Percentiles rank a stretch among this genome's conserved stretches.
phyloP scores from a whole-genome alignment of 2,113 vertebrate genomes.

The Sclerurus mexicanus region DNA sequence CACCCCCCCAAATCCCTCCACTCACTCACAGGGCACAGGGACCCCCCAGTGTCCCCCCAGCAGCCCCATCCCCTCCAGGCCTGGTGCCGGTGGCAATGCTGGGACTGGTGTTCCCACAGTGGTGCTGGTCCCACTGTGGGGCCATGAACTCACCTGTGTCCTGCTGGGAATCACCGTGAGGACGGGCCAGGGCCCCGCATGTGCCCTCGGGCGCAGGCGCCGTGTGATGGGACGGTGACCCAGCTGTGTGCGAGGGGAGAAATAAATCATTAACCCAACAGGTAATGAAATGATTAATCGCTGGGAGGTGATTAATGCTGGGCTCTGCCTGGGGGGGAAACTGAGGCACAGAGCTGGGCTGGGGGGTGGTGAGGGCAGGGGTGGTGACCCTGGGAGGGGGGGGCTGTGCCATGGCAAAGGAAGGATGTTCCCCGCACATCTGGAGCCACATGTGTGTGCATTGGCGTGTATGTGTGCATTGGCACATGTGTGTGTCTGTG shows the following conservation, averaged over 20 bases:
- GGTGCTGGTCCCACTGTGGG: neutral
- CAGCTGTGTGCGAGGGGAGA: neutral
- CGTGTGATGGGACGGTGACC: fast-evolving
- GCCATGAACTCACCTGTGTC: neutral
- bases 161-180: neutral
- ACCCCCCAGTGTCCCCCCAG: neutral
- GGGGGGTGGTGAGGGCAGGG: neutral
- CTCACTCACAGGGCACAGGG: neutral
- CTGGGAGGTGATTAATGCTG: neutral
- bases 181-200: neutral
- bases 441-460: neutral
- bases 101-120: neutral
- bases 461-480: neutral
- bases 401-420: neutral
- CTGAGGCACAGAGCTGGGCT: neutral
- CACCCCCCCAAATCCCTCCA: too few species aligned
- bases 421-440: fast-evolving
- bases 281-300: neutral
- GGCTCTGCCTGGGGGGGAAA: neutral
- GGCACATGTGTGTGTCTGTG: neutral
- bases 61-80: neutral
- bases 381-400: fast-evolving
- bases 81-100: fast-evolving
- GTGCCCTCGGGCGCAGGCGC: neutral
- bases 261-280: neutral